Base-by-base conservation (phyloP, 2,113 vertebrate genomes). In the rat (Rattus norvegicus) region DNA sequence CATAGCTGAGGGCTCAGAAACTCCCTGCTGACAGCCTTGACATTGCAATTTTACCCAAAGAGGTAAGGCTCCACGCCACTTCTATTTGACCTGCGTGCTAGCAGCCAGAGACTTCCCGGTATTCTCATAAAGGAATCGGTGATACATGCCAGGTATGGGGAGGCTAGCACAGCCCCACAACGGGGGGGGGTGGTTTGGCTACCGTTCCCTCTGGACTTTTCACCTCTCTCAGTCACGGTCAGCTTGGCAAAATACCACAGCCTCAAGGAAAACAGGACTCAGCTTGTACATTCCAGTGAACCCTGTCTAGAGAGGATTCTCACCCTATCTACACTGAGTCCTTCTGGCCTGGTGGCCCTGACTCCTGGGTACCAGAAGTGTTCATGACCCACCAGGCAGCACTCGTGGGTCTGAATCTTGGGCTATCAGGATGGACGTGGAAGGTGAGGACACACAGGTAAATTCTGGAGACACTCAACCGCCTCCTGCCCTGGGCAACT, bases 251-350 rank as follows among this genome's bases (percentile, higher is more conserved):
- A 39, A 54, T 11, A 7, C 13, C 65, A 16, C 13, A 2, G 69
- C 28, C 26, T 2, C 28, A 56, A 16, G 79, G 67, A 67, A 43
- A 26, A 7, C 7, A 8, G 52, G 19, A 9, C 0, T 39, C 26
- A n/a, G 43, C 8, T 0, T 0, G 0, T 22, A 22, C 33, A 10
- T 61, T 16, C 1, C 1, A 5, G 28, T 0, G 10, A 9, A 28
- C 59, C 81, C 20, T 28, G 49, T n/a, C 59, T 86, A 7, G 56
- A 54, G 61, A 63, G n/a, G 56, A 17, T 7, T 4, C 73, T 49
- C 8, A 2, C n/a, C 73, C 70, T 2, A 4, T 28, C 52, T 36
- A 3, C 0, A 1, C 19, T 0, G 49, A 70, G 22, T 19, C 39
- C 52, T 56, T n/a, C 83, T n/a, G 22, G 6, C n/a, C 43, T 2